Base-by-base conservation (phyloP, 2,888 invertebrate species). In the Slavum lentiscoides region DNA sequence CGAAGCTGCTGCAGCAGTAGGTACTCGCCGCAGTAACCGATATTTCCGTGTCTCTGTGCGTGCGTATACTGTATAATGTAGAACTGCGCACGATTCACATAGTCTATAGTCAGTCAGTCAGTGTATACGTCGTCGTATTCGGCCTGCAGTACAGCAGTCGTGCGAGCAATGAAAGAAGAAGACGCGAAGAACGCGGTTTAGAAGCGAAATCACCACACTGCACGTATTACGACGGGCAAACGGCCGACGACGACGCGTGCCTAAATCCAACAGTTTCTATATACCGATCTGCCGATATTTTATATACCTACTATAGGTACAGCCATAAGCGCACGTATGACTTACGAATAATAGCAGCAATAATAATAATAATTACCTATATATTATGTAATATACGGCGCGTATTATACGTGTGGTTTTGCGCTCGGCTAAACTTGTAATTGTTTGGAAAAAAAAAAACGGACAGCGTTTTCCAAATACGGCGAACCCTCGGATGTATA, bases 131-230 rank as follows among this genome's bases (percentile, higher is more conserved):
- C n/a, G n/a, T n/a, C 17, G 9, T 69, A 30, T 30, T 39, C 39
- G 8, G 8, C 39, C n/a, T n/a, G n/a, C n/a, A n/a, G 9, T 43
- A 43, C 43, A 43, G 2, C 2, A 49, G 23, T 49, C 9, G 8
- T 15, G 49, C 37, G 37, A 13, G 30, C 55, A 7, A 9, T 37
- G 19, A 55, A 43, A 37, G 68, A 75, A 59, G 68, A 75, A 58
- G 67, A 69, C 49, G 49, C 53, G 19, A 58, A 67, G 58, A 77
- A 69, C 30, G 61, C 13, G 15, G 2, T 0, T 61, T 61, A n/a
- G 76, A 75, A 66, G 66, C 74, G 74, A 76, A 76, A 76, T 76
- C 67, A 58, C 58, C 67, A 58, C 58, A 58, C 4, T 30, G 4
- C 4, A 2, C 4, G 30, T n/a, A 59, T 59, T 59, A 21, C 37